Evolutionary conservation across 2,113 vertebrate genomes (phyloP).

Genomic region (Geothlypis trichas): DNA sequence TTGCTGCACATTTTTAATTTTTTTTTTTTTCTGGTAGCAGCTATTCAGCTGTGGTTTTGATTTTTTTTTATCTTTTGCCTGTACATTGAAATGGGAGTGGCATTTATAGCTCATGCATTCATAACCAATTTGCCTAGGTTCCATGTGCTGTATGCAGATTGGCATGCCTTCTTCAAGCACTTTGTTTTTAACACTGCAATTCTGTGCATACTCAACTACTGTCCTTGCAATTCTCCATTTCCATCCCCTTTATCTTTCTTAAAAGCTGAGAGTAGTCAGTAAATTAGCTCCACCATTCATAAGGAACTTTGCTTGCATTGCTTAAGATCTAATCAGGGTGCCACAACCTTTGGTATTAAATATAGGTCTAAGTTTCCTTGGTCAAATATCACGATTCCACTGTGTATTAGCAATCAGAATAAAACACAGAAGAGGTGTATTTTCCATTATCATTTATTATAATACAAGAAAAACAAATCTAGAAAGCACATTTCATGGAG

Average conservation of each 20-base stretch:
- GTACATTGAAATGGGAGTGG: not conserved
- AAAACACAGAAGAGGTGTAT: constrained; percentile 28
- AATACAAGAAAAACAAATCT: constrained; percentile 73
- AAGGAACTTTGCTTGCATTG: not conserved
- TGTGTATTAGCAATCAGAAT: not conserved
- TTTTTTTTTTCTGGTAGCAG: not conserved
- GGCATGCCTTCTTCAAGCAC: not conserved
- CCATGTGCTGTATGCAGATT: not conserved
- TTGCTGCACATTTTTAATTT: not conserved
- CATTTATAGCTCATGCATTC: not conserved
- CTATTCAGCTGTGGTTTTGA: not conserved
- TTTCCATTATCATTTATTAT: constrained; percentile 76
- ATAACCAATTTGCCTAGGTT: not conserved
- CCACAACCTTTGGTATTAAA: not conserved
- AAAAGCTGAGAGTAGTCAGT: not conserved
- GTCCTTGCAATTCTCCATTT: not conserved
- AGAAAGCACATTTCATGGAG: constrained; percentile 77
- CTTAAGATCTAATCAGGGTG: not conserved
- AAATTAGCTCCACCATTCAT: not conserved
- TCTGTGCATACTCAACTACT: not conserved
- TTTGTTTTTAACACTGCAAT: not conserved
- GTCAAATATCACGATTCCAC: not conserved
- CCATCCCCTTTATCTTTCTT: not conserved
- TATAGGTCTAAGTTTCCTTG: not conserved
- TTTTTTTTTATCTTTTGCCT: not conserved